A percentile compares a stretch with the other conserved stretches of the same genome.
Conservation (phyloP, 2,888 invertebrate genomes). For the Chaitophorus viminalis region DNA sequence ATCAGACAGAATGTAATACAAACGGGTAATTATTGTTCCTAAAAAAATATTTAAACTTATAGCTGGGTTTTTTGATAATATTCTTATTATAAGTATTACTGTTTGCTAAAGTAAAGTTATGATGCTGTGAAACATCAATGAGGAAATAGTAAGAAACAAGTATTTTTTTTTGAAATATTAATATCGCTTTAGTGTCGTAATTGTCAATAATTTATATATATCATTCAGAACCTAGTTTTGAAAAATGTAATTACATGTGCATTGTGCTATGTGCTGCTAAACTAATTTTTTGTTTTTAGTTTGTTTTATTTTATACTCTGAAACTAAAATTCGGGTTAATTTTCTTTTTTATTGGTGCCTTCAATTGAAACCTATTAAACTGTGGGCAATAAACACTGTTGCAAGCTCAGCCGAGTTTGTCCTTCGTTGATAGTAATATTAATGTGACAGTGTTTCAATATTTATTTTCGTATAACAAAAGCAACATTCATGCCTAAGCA, state of each 20-base stretch:
- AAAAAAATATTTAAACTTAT: not conserved
- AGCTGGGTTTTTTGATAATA: not conserved
- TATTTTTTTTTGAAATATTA: not conserved
- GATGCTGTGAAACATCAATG: not conserved
- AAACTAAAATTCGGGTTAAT: conserved; percentile 2
- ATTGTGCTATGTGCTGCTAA: too few species aligned
- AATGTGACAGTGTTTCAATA: not conserved
- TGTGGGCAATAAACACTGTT: not conserved
- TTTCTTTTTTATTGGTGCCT: not conserved
- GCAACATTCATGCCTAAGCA: too few species aligned
- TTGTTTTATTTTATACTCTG: not conserved
- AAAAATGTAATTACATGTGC: not conserved
- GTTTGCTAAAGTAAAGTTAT: not conserved
- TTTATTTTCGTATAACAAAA: too few species aligned
- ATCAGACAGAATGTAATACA: not conserved
- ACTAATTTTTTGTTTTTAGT: not conserved
- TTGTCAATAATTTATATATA: too few species aligned
- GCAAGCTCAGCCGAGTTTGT: conserved; percentile 1
- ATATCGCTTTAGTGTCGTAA: not conserved
- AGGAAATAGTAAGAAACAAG: not conserved
- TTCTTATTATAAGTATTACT: not conserved
- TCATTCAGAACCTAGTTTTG: not conserved
- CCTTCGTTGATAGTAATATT: conserved; percentile 16
- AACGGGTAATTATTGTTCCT: too few species aligned
- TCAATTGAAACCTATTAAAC: conserved; percentile 47